Base-by-base conservation (phyloP, 53 echinoderm and acorn worm species). In the Astropecten irregularis region DNA sequence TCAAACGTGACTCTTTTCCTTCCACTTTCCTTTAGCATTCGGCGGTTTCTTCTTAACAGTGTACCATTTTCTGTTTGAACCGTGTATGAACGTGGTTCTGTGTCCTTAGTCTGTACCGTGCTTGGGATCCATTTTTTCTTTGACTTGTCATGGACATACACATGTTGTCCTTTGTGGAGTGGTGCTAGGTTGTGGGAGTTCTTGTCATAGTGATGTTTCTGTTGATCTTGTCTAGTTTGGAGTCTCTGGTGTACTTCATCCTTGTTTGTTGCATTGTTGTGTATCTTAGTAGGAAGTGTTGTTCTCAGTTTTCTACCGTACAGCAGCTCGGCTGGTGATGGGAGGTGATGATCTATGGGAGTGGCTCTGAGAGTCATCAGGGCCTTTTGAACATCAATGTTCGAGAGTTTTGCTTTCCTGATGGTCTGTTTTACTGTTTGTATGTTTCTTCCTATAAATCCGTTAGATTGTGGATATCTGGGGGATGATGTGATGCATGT, bases 391-490 rank as follows among this genome's bases (percentile, higher is more conserved):
- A 83, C 42, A 36, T 76, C 65, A 25, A 47, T 70, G 70, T 70
- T 40, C 11, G 47, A 47, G n/a, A 44, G 46, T 49, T 84, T 73
- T 34, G 92, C 84, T 69, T 88, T 91, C 31, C 33, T 25, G 31
- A 93, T 74, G n/a, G 88, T 76, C 33, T 26, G 79, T 68, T 93
- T 93, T 18, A 93, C 72, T 48, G 85, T 87, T 36, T 87, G 87
- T 20, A 93, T 84, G 10, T 77, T 59, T 30, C 73, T 50, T 56
- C 84, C 74, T 11, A 84, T 84, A 51, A 88, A 90, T 9, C 90
- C 88, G 50, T 93, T 93, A 18, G 81, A 90, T 34, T 83, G 86
- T n/a, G 92, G 92, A 30, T 70, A 70, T 70, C 71, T 70, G 40
- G 65, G 77, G 65, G 61, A 52, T 60, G 42, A 57, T 31, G 79